These are phyloP conservation scores for Platanista minor DNA, from an alignment of 2,113 vertebrate species.

Conservation along the genomic window DNA sequence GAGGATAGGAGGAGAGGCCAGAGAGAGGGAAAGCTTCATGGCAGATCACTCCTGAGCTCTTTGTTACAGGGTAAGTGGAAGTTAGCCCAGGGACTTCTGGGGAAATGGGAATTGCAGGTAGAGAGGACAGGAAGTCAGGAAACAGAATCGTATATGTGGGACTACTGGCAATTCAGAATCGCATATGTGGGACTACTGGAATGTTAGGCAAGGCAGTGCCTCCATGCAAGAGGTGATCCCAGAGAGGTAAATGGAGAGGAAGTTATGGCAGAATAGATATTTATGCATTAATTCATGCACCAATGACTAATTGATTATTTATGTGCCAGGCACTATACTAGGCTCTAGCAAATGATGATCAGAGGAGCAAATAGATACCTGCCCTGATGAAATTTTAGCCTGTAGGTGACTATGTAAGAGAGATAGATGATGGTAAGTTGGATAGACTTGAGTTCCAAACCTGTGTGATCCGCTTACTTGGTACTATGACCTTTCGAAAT, in stretches of 20 bases:
- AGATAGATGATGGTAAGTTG: background rate
- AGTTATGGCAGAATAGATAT: background rate
- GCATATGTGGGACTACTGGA: background rate
- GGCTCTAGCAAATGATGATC: background rate
- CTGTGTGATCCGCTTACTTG: background rate
- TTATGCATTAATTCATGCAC: background rate
- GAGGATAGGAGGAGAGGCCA: background rate
- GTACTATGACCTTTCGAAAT: background rate
- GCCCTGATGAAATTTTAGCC: background rate
- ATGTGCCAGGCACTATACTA: background rate
- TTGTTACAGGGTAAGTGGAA: background rate
- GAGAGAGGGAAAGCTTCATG: background rate
- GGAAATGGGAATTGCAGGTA: background rate
- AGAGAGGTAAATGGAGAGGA: background rate
- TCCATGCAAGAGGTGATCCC: background rate
- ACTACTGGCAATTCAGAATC: background rate
- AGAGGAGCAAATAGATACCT: background rate
- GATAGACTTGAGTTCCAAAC: background rate
- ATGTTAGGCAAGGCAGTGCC: background rate
- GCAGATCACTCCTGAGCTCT: background rate
- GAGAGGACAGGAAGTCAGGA: background rate
- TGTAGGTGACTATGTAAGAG: background rate
- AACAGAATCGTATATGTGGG: background rate
- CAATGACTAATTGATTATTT: background rate
- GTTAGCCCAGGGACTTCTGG: background rate